phyloP scores from a whole-genome alignment of 2,888 invertebrate genomes.

The Mantis religiosa region DNA sequence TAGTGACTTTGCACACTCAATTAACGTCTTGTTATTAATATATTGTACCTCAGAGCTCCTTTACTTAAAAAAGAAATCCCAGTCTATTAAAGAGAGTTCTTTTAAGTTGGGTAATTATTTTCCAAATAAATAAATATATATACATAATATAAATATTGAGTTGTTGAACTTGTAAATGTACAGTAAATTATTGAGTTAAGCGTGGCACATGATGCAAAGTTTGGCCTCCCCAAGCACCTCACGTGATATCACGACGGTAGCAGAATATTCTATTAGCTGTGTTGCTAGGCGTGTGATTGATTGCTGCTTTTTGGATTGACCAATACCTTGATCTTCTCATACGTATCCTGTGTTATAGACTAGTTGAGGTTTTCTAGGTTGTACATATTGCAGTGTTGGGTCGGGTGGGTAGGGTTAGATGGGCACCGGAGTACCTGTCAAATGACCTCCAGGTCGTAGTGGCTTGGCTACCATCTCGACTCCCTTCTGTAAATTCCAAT shows the following conservation, averaged over 20 bases:
- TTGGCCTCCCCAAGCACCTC: constrained; percentile 7
- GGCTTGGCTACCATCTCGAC: not conserved
- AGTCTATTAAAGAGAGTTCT: not conserved
- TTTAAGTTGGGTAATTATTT: not conserved
- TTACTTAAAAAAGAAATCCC: constrained; percentile 15
- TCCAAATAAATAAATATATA: not conserved
- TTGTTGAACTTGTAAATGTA: constrained; percentile 14
- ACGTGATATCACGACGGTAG: constrained; percentile 7
- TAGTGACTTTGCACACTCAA: constrained; percentile 28
- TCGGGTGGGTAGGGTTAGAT: constrained; percentile 5
- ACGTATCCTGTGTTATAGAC: constrained; percentile 30
- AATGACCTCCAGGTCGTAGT: constrained; percentile 7
- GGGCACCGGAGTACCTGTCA: constrained; percentile 17
- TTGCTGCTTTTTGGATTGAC: constrained; percentile 30
- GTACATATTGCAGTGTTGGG: constrained; percentile 26
- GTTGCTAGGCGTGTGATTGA: constrained; percentile 26
- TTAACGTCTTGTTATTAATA: constrained; percentile 19
- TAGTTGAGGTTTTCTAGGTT: constrained; percentile 29
- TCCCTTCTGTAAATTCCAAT: constrained; percentile 21
- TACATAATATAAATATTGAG: not conserved
- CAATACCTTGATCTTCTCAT: constrained; percentile 28
- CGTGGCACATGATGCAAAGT: constrained; percentile 20
- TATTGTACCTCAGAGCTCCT: constrained; percentile 7
- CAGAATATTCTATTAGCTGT: constrained; percentile 15
- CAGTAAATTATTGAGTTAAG: constrained; percentile 20